These are phyloP conservation scores for Pollenia griseotomentosa DNA, from an alignment of 2,888 invertebrate species.

Conservation along the genomic window DNA sequence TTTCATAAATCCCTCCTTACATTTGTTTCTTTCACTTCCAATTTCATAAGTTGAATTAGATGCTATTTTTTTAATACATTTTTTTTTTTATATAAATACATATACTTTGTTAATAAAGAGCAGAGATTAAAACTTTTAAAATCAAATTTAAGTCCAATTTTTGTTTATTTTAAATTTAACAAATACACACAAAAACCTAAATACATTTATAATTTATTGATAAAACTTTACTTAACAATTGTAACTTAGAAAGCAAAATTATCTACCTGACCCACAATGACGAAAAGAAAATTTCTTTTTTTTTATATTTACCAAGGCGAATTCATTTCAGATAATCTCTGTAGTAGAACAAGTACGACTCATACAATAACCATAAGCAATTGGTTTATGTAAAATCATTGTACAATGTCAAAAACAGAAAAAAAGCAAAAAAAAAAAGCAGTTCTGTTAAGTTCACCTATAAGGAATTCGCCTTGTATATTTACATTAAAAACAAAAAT, in stretches of 20 bases:
- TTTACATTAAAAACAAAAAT: conserved; percentile 36
- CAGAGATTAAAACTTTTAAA: conserved; percentile 37
- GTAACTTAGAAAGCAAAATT: conserved; percentile 20
- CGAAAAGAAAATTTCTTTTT: no score
- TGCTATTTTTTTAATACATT: conserved; percentile 44
- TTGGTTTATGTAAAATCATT: no score
- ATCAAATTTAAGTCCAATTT: conserved; percentile 44
- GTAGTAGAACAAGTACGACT: no score
- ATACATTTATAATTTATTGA: conserved; percentile 18
- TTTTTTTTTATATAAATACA: conserved; percentile 17
- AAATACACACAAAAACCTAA: not conserved
- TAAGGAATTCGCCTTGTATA: no score
- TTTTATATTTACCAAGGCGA: no score
- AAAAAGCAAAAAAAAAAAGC: not conserved
- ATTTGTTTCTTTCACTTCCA: conserved; percentile 6
- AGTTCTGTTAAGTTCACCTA: no score
- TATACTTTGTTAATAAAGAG: conserved; percentile 39
- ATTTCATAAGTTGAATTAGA: conserved; percentile 48
- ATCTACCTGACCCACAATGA: not conserved
- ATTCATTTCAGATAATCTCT: no score
- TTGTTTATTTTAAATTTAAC: conserved; percentile 50
- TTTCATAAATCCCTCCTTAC: not conserved
- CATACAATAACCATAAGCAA: no score
- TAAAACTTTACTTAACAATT: conserved; percentile 28
- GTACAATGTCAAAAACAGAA: no score